Conservation (phyloP, 92 coral and sea anemone species). For the Isaurus tuberculatus region DNA sequence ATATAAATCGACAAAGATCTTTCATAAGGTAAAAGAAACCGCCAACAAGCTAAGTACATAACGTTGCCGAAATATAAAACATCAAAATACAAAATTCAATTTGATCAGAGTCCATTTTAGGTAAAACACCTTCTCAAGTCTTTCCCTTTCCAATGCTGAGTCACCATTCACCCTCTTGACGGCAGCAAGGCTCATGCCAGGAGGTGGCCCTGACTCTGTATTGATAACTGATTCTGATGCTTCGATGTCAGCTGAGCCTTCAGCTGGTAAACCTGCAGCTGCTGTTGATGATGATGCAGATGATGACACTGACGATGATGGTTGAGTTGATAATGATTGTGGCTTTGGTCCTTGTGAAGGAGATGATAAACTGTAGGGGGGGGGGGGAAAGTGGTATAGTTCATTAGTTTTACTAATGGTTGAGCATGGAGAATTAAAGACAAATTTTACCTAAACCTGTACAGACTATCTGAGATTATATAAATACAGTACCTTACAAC, state of each 20-base stretch:
- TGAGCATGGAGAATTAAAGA: too few species aligned
- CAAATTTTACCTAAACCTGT: too few species aligned
- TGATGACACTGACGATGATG: background rate
- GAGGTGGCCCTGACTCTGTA: slow-evolving; percentile 64
- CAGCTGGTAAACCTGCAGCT: slow-evolving; percentile 12
- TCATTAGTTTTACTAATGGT: too few species aligned
- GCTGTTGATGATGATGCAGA: slow-evolving; percentile 28
- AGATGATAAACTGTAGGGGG: background rate
- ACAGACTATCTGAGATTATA: too few species aligned
- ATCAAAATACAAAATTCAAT: too few species aligned
- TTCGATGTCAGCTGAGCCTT: slow-evolving; percentile 38
- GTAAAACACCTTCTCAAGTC: slow-evolving; percentile 69
- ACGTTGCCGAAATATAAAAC: too few species aligned
- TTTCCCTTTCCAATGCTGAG: slow-evolving; percentile 66
- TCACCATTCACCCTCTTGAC: slow-evolving; percentile 82
- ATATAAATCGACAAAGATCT: too few species aligned
- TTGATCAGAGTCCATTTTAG: too few species aligned
- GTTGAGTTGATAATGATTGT: background rate
- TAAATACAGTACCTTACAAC: too few species aligned
- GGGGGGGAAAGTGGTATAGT: too few species aligned
- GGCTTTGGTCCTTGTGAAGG: background rate
- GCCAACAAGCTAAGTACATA: too few species aligned
- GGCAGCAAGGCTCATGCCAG: slow-evolving; percentile 84
- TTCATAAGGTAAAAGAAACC: too few species aligned
- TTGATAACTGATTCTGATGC: background rate